Evolutionary conservation across 2,113 vertebrate species (phyloP).

Genomic region (Clarias batrachus): DNA sequence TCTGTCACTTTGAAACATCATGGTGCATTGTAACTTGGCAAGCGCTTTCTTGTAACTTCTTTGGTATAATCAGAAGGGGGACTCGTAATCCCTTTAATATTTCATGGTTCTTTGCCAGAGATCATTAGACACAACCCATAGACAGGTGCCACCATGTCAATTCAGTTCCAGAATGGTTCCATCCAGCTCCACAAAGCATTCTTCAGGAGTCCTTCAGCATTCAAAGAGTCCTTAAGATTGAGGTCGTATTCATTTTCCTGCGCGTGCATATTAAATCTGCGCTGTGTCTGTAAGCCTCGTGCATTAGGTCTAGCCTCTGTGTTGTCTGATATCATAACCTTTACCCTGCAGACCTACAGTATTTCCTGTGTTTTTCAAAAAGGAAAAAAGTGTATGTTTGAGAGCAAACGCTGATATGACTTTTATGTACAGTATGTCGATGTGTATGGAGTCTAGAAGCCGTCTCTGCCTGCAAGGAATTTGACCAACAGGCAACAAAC

Average conservation of each 20-base stretch:
- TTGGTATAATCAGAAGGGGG: neutral
- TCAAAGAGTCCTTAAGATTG: neutral
- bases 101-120: neutral
- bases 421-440: neutral
- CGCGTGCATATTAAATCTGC: neutral
- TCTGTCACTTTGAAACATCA: neutral
- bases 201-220: neutral
- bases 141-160: neutral
- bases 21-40: neutral
- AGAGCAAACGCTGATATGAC: slow-evolving; percentile 25
- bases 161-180: neutral
- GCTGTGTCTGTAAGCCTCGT: neutral
- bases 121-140: neutral
- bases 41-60: neutral
- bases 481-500: slow-evolving; percentile 57
- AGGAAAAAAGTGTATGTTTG: slow-evolving; percentile 18
- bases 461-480: slow-evolving; percentile 45
- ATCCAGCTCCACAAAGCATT: neutral
- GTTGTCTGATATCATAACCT: neutral
- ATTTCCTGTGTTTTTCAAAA: neutral
- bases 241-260: neutral
- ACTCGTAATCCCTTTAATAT: neutral
- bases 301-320: neutral
- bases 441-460: slow-evolving; percentile 26
- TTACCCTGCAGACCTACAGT: neutral